Percentiles rank a stretch among this genome's conserved stretches.
These are phyloP conservation scores for Actinopyga echinites DNA, from an alignment of 53 echinoderm and acorn worm genomes.

Conservation along the genomic window DNA sequence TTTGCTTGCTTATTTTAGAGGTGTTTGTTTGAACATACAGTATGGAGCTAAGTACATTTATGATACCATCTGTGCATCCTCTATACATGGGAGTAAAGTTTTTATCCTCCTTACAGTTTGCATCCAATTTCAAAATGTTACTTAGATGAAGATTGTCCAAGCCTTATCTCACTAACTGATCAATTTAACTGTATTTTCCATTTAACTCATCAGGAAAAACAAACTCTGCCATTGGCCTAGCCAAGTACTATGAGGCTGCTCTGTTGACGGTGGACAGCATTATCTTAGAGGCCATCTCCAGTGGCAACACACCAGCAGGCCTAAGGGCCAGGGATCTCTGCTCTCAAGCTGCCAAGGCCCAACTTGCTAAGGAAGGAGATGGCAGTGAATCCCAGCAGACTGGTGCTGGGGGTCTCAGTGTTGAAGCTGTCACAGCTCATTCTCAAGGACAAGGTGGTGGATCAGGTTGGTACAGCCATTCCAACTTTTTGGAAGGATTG, in stretches of 20 bases:
- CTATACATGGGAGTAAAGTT: too few species aligned
- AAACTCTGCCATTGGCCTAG: slow-evolving; percentile 86
- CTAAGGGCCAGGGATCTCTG: slow-evolving; percentile 90
- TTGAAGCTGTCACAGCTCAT: slow-evolving; percentile 93
- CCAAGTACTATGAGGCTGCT: slow-evolving; percentile 97
- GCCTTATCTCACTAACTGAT: too few species aligned
- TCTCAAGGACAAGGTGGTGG: slow-evolving; percentile 82
- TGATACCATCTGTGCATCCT: too few species aligned
- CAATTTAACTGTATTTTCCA: not conserved
- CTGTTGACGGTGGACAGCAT: slow-evolving; percentile 92
- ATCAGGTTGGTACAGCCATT: slow-evolving; percentile 62
- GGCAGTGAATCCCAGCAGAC: slow-evolving; percentile 67
- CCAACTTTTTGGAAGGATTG: too few species aligned
- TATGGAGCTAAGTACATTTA: too few species aligned
- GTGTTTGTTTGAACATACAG: too few species aligned
- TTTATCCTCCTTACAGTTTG: too few species aligned
- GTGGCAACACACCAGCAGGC: slow-evolving; percentile 88
- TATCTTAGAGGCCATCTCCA: slow-evolving; percentile 92
- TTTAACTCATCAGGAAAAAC: slow-evolving; percentile 73
- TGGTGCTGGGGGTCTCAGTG: slow-evolving; percentile 86
- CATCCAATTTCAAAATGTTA: too few species aligned
- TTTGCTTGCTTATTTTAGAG: too few species aligned
- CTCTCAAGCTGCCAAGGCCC: slow-evolving; percentile 90
- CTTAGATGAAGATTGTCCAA: too few species aligned
- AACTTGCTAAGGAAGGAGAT: slow-evolving; percentile 82